phyloP scores from a whole-genome alignment of 2,888 invertebrate genomes.

The Vesta saturnalis region DNA sequence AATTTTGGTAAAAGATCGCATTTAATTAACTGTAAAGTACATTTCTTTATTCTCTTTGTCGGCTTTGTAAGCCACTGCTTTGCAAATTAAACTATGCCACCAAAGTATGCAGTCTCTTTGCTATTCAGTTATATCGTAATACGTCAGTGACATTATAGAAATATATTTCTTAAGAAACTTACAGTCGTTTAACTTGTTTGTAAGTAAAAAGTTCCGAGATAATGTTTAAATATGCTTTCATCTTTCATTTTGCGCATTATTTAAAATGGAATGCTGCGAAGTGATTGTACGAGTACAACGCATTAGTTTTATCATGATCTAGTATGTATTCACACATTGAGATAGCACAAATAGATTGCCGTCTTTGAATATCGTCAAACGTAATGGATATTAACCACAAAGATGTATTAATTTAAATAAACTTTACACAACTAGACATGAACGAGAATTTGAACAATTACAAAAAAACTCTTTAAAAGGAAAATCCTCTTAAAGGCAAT shows the following conservation, averaged over 20 bases:
- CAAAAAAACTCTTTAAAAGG: too few relatives aligned
- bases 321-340: conserved; percentile 26
- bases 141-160: conserved; percentile 60
- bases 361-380: not conserved
- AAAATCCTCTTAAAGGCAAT: too few relatives aligned
- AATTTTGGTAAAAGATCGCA: conserved; percentile 41
- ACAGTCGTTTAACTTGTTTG: conserved; percentile 48
- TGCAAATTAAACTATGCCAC: conserved; percentile 62
- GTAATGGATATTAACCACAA: not conserved
- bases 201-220: conserved; percentile 54
- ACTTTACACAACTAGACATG: not conserved
- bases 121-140: conserved; percentile 58
- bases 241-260: conserved; percentile 40
- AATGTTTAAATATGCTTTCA: conserved; percentile 50
- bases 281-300: conserved; percentile 48
- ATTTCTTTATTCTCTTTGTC: conserved; percentile 58
- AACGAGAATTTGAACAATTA: not conserved
- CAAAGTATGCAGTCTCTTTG: conserved; percentile 58
- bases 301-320: conserved; percentile 51
- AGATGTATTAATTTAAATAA: conserved; percentile 1
- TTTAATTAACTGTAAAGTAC: conserved; percentile 56
- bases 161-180: conserved; percentile 54
- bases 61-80: conserved; percentile 55
- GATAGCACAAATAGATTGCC: not conserved
- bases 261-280: conserved; percentile 53